Conservation (phyloP, 2,797 vertebrate genomes). For the Pangasius macronema region DNA sequence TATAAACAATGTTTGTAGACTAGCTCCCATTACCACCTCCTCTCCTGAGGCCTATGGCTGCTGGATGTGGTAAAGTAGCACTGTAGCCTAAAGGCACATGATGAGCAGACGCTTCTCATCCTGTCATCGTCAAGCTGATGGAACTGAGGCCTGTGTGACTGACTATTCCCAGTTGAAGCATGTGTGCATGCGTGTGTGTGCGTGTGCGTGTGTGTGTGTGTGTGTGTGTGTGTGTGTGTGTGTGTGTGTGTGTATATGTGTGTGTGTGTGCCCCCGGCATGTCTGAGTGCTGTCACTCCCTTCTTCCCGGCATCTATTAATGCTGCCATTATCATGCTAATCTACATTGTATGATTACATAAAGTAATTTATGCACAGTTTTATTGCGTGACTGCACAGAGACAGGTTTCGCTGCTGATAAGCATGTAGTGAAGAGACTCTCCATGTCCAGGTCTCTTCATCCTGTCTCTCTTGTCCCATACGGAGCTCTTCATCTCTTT, state of each 20-base stretch:
- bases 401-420: conserved; percentile 77
- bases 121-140: conserved; percentile 79
- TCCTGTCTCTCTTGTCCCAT: conserved; percentile 22
- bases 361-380: conserved; percentile 98
- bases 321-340: conserved; percentile 99
- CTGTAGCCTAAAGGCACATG: conserved; percentile 74
- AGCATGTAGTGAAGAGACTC: conserved; percentile 66
- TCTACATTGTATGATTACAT: conserved; percentile 99
- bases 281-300: conserved; percentile 97
- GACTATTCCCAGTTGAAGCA: conserved; percentile 76
- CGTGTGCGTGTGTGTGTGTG: conserved; percentile 62
- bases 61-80: conserved; percentile 76
- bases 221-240: conserved; percentile 66
- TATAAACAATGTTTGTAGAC: conserved; percentile 72
- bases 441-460: conserved; percentile 30
- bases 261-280: conserved; percentile 84
- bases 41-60: conserved; percentile 74
- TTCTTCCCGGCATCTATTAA: conserved; percentile 99
- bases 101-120: conserved; percentile 75
- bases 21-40: conserved; percentile 75
- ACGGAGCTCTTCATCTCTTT: conserved; percentile 16
- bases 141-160: conserved; percentile 73
- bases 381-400: conserved; percentile 85
- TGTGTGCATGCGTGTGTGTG: conserved; percentile 51
- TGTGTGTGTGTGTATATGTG: too few species aligned